Percentiles rank a stretch among this genome's conserved stretches.
These are phyloP conservation scores for Urocolius indicus DNA, from an alignment of 2,113 vertebrate species.

Conservation along the genomic window DNA sequence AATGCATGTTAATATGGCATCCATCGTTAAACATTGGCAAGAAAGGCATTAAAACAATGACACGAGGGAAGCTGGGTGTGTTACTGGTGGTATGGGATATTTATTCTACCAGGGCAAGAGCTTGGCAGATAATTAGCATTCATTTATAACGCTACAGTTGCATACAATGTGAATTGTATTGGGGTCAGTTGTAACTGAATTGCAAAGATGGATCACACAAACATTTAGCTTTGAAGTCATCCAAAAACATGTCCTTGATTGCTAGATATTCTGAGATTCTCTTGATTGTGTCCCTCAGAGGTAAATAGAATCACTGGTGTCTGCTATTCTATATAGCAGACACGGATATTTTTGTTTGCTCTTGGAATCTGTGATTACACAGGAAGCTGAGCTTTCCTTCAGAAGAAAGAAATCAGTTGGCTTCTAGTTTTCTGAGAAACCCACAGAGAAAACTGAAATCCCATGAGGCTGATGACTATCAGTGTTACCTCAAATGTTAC, in stretches of 20 bases:
- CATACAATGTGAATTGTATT: neutral
- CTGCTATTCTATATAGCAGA: neutral
- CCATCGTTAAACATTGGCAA: neutral
- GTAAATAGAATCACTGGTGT: neutral
- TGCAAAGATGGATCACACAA: neutral
- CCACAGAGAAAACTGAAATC: neutral
- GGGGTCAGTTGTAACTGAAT: neutral
- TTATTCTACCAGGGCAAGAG: neutral
- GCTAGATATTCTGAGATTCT: neutral
- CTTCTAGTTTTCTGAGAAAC: neutral
- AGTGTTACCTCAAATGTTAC: neutral
- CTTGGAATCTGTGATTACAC: neutral
- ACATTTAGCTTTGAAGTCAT: neutral
- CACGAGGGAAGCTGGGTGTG: neutral
- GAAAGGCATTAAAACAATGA: neutral
- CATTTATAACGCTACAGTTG: neutral
- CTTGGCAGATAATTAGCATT: neutral
- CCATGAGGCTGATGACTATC: neutral
- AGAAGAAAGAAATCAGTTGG: neutral
- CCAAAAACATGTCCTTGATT: neutral
- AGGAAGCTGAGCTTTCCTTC: neutral
- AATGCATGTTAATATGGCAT: slow-evolving; percentile 22
- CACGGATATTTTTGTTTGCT: neutral
- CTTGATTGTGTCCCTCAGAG: neutral
- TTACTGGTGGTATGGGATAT: neutral